Evolutionary conservation across 2,797 vertebrate genomes (phyloP), one percentile per base, ranked within the genome.

Genomic region (Sternarchorhynchus goeldii): DNA sequence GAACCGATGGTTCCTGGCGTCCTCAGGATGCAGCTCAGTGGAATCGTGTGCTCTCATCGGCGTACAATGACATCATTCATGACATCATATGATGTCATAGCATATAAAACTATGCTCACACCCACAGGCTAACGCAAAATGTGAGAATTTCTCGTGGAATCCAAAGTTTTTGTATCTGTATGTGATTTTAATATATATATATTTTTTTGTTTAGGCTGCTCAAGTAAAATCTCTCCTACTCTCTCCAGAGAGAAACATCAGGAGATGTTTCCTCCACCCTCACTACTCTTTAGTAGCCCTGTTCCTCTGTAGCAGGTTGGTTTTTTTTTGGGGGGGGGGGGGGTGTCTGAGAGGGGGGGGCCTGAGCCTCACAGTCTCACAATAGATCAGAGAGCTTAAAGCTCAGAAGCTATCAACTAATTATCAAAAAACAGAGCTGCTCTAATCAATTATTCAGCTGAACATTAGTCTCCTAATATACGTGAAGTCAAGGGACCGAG

Each of bases 371-470:
- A 76, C 85, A 89, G 86, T 87, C 85, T 89, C 73, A 77, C 56
- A 85, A 82, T 84, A 87, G 88, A 94, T 95, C 92, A 87, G 88
- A 90, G 88, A 90, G 91, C 91, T 94, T 93, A 92, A 85, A 91
- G 90, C 88, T 91, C 92, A 92, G 92, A 95, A 93, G 90, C 93
- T 92, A 94, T 93, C 93, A 94, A 93, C 94, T 96, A 95, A 98
- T 96, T 97, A 96, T 93, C 88, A 94, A 94, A 94, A 94, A 89
- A 92, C 90, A 93, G 91, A 91, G 87, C 92, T 88, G 90, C 90
- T 87, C 90, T 95, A 94, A 96, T 98, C 95, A 96, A 97, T 98
- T 96, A 97, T 95, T 98, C 94, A 96, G 91, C 93, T 93, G 93
- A 95, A 94, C 94, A 95, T 95, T 95, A 96, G 94, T 90, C 91